These are phyloP conservation scores for Tribolium madens DNA, from an alignment of 1,140 invertebrate species.

Conservation along the genomic window DNA sequence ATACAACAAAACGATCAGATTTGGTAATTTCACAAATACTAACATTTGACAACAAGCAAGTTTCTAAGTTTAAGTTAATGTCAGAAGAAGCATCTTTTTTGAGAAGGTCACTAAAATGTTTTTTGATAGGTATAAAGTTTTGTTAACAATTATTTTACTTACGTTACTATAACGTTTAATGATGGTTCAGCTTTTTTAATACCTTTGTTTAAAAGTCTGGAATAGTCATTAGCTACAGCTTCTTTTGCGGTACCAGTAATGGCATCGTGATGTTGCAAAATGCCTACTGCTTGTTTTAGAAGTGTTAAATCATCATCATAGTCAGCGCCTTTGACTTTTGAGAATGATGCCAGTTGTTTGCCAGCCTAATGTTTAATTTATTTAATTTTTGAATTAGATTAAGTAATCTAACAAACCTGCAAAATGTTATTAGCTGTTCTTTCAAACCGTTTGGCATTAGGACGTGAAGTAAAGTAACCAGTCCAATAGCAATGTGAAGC, in stretches of 20 bases:
- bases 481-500: slow-evolving; percentile 82
- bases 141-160: slow-evolving; percentile 28
- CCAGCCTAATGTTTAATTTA: neutral
- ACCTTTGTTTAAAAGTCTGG: slow-evolving; percentile 72
- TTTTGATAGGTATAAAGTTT: slow-evolving; percentile 11
- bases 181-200: slow-evolving; percentile 62
- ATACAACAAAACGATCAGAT: slow-evolving; percentile 72
- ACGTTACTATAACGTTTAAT: slow-evolving; percentile 43
- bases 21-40: slow-evolving; percentile 74
- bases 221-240: slow-evolving; percentile 80
- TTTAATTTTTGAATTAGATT: too few species aligned
- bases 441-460: slow-evolving; percentile 75
- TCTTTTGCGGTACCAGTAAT: slow-evolving; percentile 80
- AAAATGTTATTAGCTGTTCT: slow-evolving; percentile 75
- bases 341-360: slow-evolving; percentile 6
- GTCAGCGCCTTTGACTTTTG: slow-evolving; percentile 50
- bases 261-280: slow-evolving; percentile 80
- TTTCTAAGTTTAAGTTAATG: slow-evolving; percentile 24
- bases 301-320: slow-evolving; percentile 60
- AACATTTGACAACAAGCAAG: slow-evolving; percentile 70
- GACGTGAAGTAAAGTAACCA: slow-evolving; percentile 84
- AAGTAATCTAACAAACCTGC: slow-evolving; percentile 73
- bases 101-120: neutral
- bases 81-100: slow-evolving; percentile 15
- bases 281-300: slow-evolving; percentile 69